These are phyloP conservation scores for Dryas iulia DNA, from an alignment of 1,140 invertebrate species.

Conservation along the genomic window DNA sequence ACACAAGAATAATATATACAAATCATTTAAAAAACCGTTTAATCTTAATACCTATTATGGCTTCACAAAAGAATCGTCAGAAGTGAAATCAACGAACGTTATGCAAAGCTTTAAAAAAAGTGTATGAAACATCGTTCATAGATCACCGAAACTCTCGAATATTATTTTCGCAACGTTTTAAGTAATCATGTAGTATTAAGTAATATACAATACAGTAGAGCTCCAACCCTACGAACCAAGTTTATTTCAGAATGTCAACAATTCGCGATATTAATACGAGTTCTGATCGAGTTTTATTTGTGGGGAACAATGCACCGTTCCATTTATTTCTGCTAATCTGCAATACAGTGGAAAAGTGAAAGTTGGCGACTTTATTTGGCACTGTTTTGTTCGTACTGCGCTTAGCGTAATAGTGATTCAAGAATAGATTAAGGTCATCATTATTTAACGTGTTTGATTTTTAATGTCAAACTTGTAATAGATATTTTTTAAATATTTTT, in stretches of 20 bases:
- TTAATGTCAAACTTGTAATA: not conserved
- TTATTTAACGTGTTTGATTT: not conserved
- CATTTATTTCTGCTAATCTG: conserved; percentile 27
- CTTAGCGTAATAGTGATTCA: not conserved
- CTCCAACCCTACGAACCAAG: not conserved
- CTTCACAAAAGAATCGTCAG: not conserved
- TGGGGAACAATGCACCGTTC: conserved; percentile 20
- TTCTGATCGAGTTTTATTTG: conserved; percentile 4
- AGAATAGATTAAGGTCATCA: conserved; percentile 2
- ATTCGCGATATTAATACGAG: not conserved
- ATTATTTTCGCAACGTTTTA: not conserved
- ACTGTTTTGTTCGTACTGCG: conserved; percentile 4
- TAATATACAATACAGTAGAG: not conserved
- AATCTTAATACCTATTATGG: not conserved
- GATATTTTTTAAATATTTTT: not conserved
- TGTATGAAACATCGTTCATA: not conserved
- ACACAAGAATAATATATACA: not conserved
- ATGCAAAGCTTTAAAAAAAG: not conserved
- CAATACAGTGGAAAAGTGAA: conserved; percentile 26
- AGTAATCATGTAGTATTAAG: not conserved
- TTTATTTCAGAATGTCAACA: conserved; percentile 4
- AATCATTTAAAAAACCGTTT: not conserved
- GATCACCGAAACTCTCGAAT: not conserved
- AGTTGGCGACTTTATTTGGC: conserved; percentile 13
- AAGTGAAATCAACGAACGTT: not conserved